These are phyloP conservation scores for Laterallus jamaicensis DNA, from an alignment of 2,113 vertebrate genomes.

Conservation along the genomic window DNA sequence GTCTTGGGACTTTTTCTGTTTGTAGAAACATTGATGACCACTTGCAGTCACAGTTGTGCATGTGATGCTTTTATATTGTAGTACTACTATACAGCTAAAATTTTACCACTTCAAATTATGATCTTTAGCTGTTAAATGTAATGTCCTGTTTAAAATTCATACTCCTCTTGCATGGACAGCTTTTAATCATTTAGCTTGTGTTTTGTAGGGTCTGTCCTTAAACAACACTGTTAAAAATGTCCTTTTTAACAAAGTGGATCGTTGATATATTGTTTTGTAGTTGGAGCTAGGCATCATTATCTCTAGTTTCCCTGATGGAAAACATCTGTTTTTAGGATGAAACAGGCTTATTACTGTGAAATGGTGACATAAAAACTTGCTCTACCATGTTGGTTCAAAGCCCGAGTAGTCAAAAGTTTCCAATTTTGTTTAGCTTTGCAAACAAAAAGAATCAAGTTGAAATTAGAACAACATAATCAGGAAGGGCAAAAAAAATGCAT, in stretches of 20 bases:
- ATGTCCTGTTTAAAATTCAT: neutral
- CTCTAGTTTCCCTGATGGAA: neutral
- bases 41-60: neutral
- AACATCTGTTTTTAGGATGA: neutral
- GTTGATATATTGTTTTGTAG: neutral
- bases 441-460: neutral
- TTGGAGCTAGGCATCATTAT: neutral
- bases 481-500: neutral
- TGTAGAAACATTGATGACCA: neutral
- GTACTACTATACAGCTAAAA: neutral
- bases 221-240: neutral
- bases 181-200: neutral
- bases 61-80: neutral
- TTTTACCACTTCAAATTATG: neutral
- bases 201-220: neutral
- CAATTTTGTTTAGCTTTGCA: neutral
- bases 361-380: neutral
- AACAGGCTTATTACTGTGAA: neutral
- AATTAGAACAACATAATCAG: neutral
- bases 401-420: neutral
- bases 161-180: neutral
- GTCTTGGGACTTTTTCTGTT: neutral
- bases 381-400: neutral
- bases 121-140: neutral
- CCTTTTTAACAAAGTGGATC: neutral